A percentile compares a stretch with the other conserved stretches of the same genome.
These are phyloP conservation scores for Carduelis carduelis DNA, from an alignment of 2,797 vertebrate genomes.

Conservation along the genomic window DNA sequence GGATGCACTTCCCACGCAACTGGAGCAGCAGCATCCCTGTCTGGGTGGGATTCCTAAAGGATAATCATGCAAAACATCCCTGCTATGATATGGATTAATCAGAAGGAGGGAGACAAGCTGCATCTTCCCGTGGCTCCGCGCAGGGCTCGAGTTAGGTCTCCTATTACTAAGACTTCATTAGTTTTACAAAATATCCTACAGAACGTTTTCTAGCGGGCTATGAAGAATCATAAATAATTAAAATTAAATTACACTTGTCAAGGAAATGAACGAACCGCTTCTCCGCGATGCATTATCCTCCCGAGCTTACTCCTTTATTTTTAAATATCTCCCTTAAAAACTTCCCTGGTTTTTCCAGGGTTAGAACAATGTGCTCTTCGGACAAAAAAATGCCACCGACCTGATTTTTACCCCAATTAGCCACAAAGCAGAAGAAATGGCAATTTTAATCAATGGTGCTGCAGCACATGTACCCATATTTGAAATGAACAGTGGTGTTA, in stretches of 20 bases:
- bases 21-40: not conserved
- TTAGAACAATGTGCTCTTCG: not conserved
- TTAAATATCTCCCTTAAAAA: not conserved
- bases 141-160: conserved; percentile 34
- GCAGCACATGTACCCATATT: not conserved
- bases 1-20: not conserved
- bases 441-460: not conserved
- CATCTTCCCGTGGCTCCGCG: not conserved
- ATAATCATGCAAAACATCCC: not conserved
- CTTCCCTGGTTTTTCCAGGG: not conserved
- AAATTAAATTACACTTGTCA: conserved; percentile 72
- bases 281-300: not conserved
- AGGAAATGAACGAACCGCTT: conserved; percentile 45
- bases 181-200: conserved; percentile 70
- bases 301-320: not conserved
- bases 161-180: conserved; percentile 67
- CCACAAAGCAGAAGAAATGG: not conserved
- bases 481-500: conserved; percentile 2
- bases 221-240: conserved; percentile 73
- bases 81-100: not conserved
- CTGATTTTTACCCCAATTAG: not conserved
- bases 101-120: not conserved
- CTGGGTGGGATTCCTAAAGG: not conserved
- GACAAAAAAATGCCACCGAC: not conserved
- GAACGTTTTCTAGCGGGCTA: conserved; percentile 57